Conservation (phyloP, 2,797 vertebrate genomes). For the Lateolabrax maculatus region DNA sequence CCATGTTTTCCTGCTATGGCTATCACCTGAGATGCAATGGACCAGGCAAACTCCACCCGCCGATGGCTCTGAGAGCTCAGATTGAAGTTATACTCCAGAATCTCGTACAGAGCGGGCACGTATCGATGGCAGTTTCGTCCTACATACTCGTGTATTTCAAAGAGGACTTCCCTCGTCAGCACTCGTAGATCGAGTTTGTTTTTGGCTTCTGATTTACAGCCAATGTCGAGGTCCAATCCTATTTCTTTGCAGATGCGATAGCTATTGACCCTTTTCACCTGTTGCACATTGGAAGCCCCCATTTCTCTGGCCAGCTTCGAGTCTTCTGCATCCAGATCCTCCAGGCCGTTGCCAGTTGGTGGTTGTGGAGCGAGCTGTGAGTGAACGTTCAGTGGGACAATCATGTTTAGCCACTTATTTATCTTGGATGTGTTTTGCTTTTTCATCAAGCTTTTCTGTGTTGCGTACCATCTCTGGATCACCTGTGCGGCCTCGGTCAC, state of each 20-base stretch:
- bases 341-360: accelerated
- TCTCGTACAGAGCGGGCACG: conserved; percentile 50
- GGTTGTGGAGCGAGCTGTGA: accelerated
- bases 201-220: conserved; percentile 8
- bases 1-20: conserved; percentile 33
- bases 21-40: conserved; percentile 50
- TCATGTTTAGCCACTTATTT: background rate
- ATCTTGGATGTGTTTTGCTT: background rate
- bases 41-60: conserved; percentile 59
- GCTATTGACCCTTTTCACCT: background rate
- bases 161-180: conserved; percentile 49
- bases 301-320: accelerated
- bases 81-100: conserved; percentile 67
- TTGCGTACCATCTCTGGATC: conserved; percentile 26
- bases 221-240: conserved; percentile 11
- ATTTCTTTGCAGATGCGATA: conserved; percentile 40
- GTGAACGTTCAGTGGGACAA: background rate
- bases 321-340: background rate
- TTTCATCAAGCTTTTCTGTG: background rate
- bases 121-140: conserved; percentile 27
- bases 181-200: conserved; percentile 30
- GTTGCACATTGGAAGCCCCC: too few species aligned
- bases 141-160: conserved; percentile 60
- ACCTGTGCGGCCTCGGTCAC: accelerated
- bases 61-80: conserved; percentile 53